phyloP scores from a whole-genome alignment of 2,797 vertebrate genomes.

The Hippocampus kuda region DNA sequence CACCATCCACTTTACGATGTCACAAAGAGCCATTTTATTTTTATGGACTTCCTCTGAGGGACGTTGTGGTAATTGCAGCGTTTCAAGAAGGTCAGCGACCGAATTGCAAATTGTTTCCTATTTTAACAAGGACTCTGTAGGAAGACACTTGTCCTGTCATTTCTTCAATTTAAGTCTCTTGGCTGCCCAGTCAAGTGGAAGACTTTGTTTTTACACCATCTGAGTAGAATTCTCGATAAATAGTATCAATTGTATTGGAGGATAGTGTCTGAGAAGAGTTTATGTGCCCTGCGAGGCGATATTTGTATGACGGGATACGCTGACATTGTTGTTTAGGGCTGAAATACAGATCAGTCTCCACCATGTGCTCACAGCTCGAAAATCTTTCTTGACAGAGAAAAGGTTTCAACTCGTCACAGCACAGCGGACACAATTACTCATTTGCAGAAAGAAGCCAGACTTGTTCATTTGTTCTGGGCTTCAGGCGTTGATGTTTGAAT shows the following conservation, averaged over 20 bases:
- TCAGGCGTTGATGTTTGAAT: conserved; percentile 26
- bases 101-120: conserved; percentile 48
- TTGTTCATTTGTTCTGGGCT: conserved; percentile 34
- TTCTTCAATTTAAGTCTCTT: conserved; percentile 40
- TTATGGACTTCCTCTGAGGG: conserved; percentile 45
- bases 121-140: conserved; percentile 34
- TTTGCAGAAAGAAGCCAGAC: conserved; percentile 33
- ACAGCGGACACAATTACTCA: conserved; percentile 24
- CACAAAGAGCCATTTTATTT: conserved; percentile 46
- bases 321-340: conserved; percentile 26
- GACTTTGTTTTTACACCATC: neutral
- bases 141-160: conserved; percentile 31
- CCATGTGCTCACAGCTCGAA: neutral
- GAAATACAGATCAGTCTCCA: conserved; percentile 6
- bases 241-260: neutral
- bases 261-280: neutral
- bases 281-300: neutral
- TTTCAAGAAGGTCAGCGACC: conserved; percentile 46
- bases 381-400: conserved; percentile 14
- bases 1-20: conserved; percentile 36
- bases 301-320: neutral
- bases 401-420: conserved; percentile 36
- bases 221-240: neutral
- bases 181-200: conserved; percentile 11
- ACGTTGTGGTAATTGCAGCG: conserved; percentile 44